These are phyloP conservation scores for Bos javanicus DNA, from an alignment of 2,113 vertebrate genomes.

Conservation along the genomic window DNA sequence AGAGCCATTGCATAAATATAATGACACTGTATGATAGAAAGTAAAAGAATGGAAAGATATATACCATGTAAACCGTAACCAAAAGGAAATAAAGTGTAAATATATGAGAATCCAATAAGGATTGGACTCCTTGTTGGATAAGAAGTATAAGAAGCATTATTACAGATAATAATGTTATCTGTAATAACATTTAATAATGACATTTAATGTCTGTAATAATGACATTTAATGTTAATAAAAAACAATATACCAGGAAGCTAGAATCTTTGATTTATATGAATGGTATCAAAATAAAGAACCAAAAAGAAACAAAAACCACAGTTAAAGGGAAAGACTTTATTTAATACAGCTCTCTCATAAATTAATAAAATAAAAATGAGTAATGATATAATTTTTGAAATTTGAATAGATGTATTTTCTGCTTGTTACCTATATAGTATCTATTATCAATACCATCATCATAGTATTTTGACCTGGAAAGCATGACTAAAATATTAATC, in stretches of 20 bases:
- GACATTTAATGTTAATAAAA: not conserved
- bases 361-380: not conserved
- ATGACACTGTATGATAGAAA: not conserved
- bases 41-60: not conserved
- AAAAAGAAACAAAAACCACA: not conserved
- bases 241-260: not conserved
- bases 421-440: not conserved
- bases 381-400: not conserved
- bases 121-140: not conserved
- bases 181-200: not conserved
- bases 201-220: not conserved
- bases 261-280: constrained; percentile 21
- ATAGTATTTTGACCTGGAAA: not conserved
- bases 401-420: not conserved
- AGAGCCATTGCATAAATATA: not conserved
- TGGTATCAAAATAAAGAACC: not conserved
- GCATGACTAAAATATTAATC: not conserved
- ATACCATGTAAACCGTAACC: not conserved
- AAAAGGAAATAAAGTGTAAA: not conserved
- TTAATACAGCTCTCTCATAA: not conserved
- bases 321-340: not conserved
- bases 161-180: not conserved
- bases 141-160: not conserved
- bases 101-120: not conserved
- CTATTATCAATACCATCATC: not conserved